Evolutionary conservation across 2,113 vertebrate genomes (phyloP), one percentile per base, ranked within the genome.

Genomic region (Copsychus sechellarum): DNA sequence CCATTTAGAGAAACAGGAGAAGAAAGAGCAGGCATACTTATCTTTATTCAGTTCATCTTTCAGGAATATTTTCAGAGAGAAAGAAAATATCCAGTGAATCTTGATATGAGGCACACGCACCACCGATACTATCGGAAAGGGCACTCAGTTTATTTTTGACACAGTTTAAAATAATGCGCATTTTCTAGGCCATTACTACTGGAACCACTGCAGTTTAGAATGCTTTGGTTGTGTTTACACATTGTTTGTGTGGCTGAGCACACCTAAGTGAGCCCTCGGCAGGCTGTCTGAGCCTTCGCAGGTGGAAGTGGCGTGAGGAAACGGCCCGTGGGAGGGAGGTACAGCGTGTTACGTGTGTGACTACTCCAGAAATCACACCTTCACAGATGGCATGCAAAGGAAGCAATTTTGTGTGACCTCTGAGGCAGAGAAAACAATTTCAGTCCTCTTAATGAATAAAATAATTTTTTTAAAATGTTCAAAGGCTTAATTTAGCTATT

Each of bases 331-430:
- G 50, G 54, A 89, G 28, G 42, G 20, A 87, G 25, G 20, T 45
- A 42, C 38, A 84, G 65, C 8, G 50, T 4, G 0, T 42, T 51
- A 28, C 26, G 11, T 0, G 3, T 62, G 57, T 50, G 42, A 38
- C 56, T 38, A 5, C 65, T 71, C 33, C 81, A 90, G 85, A 78
- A 74, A 62, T 87, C 73, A 81, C 36, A 73, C 45, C n/a, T 89
- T 38, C 72, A 61, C 67, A 73, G 60, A 51, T 18, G 23, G 64
- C 33, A 78, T 14, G 42, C 50, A 81, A 28, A 56, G 28, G 19
- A 84, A 34, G 3, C 11, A 9, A 69, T 67, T 73, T 50, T 47
- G 42, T 50, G n/a, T 34, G 15, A 54, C 25, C 7, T 78, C 38
- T 50, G 47, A 90, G 20, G 29, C 6, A 81, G 8, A 74, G 14